phyloP scores from a whole-genome alignment of 2,888 invertebrate genomes.

The Ectobius pallidus region DNA sequence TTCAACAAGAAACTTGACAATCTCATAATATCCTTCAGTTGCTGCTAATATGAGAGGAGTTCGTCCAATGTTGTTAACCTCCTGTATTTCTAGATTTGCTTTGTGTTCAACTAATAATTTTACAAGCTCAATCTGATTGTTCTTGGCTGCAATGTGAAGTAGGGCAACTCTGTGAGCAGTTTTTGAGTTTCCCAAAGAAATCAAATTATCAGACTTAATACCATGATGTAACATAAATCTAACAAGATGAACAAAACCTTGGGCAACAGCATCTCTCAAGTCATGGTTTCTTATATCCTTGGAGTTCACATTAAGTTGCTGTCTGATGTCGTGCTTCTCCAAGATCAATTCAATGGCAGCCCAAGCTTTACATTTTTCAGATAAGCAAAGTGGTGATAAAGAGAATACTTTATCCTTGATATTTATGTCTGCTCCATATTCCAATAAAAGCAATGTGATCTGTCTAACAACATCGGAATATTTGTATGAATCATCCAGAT shows the following conservation, averaged over 20 bases:
- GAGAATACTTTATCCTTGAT: not conserved
- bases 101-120: not conserved
- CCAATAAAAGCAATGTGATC: not conserved
- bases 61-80: not conserved
- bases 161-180: not conserved
- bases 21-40: not conserved
- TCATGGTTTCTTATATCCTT: not conserved
- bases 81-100: not conserved
- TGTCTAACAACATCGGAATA: not conserved
- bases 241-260: not conserved
- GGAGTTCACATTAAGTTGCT: not conserved
- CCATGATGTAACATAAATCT: not conserved
- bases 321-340: not conserved
- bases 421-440: not conserved
- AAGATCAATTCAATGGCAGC: not conserved
- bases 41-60: constrained; percentile 4
- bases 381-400: not conserved
- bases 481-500: not conserved
- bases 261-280: not conserved
- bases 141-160: not conserved
- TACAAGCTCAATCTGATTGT: not conserved
- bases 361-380: not conserved
- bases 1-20: not conserved
- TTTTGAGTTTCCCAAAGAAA: not conserved
- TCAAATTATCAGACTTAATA: not conserved